These are phyloP conservation scores for Hydrotaea cyrtoneurina DNA, from an alignment of 2,888 invertebrate genomes.

Conservation along the genomic window DNA sequence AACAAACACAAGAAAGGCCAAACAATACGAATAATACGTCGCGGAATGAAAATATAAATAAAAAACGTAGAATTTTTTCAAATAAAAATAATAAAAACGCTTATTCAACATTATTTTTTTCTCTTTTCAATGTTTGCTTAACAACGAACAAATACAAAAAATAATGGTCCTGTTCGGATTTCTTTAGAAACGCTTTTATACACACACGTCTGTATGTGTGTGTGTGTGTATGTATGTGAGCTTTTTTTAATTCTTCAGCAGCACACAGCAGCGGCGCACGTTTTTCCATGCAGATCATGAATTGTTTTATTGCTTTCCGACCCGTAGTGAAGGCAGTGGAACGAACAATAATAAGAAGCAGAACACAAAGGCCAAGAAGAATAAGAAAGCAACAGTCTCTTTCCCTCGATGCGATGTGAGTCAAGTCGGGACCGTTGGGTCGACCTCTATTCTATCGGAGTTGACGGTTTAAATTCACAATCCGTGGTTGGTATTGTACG, in stretches of 20 bases:
- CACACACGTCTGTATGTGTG: background rate
- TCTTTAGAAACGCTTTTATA: background rate
- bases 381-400: constrained; percentile 11
- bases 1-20: constrained; percentile 16
- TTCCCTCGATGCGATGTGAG: background rate
- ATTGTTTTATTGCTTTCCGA: constrained; percentile 48
- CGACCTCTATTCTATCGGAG: background rate
- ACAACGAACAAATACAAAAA: constrained; percentile 28
- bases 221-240: too few relatives aligned
- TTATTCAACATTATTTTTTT: constrained; percentile 54
- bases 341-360: background rate
- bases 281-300: constrained; percentile 46
- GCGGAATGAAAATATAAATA: constrained; percentile 34
- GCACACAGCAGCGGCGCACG: background rate
- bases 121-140: constrained; percentile 26
- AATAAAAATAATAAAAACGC: constrained; percentile 53
- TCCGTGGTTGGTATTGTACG: background rate
- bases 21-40: constrained; percentile 2
- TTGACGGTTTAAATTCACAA: constrained; percentile 5
- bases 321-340: constrained; percentile 8
- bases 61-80: constrained; percentile 27
- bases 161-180: constrained; percentile 8
- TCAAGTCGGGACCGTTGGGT: too few relatives aligned
- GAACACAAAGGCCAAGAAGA: background rate
- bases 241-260: constrained; percentile 1